Evolutionary conservation across 2,113 vertebrate species (phyloP).

Genomic region (Perca schrenkii): DNA sequence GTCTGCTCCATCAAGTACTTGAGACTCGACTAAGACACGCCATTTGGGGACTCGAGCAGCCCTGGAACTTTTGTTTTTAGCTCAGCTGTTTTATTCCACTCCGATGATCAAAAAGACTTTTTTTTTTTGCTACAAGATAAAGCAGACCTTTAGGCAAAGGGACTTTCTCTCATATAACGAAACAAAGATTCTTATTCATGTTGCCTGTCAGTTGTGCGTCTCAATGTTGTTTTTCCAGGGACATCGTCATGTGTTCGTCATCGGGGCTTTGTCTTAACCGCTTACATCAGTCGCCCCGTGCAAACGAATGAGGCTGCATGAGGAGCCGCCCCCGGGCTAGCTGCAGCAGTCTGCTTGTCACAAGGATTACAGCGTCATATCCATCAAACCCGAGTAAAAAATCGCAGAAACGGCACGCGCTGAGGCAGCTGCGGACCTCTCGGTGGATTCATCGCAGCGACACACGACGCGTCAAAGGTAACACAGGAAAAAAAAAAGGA

Average conservation of each 20-base stretch:
- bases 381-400: constrained; percentile 50
- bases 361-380: constrained; percentile 16
- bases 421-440: constrained; percentile 31
- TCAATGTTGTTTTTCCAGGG: not conserved
- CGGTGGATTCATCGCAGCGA: constrained; percentile 18
- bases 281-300: constrained; percentile 21
- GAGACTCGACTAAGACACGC: too few relatives aligned
- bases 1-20: too few relatives aligned
- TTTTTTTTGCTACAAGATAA: not conserved
- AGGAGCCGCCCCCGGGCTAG: not conserved
- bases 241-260: constrained; percentile 52
- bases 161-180: not conserved
- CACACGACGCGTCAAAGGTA: constrained; percentile 33
- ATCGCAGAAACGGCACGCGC: constrained; percentile 26
- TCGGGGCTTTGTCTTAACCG: constrained; percentile 30
- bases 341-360: constrained; percentile 27
- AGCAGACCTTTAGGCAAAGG: not conserved
- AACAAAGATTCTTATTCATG: constrained; percentile 48
- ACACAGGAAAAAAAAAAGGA: constrained; percentile 7
- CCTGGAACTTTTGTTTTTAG: not conserved
- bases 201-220: not conserved
- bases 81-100: not conserved
- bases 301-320: not conserved
- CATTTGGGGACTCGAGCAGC: too few relatives aligned
- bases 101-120: not conserved